These are phyloP conservation scores for Chascanopsetta lugubris DNA, from an alignment of 2,113 vertebrate species.

Conservation along the genomic window DNA sequence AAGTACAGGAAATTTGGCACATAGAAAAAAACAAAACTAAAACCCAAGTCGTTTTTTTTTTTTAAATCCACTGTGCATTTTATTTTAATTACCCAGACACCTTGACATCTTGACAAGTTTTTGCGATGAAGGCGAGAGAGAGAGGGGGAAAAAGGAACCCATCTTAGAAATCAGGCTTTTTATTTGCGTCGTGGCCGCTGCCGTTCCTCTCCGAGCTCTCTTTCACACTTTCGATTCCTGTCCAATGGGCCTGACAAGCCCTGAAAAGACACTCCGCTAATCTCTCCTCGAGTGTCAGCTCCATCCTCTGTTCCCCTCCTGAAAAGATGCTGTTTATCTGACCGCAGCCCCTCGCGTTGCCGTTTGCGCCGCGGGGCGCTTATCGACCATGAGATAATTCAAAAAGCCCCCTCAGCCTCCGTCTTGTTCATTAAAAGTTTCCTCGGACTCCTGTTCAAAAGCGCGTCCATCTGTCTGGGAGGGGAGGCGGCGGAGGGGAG, in stretches of 20 bases:
- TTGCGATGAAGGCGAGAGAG: slow-evolving; percentile 10
- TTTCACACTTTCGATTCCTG: slow-evolving; percentile 54
- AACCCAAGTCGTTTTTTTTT: background rate
- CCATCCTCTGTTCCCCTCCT: slow-evolving; percentile 65
- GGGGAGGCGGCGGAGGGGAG: slow-evolving; percentile 33
- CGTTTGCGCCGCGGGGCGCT: slow-evolving; percentile 67
- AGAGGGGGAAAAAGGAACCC: too few relatives aligned
- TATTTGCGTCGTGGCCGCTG: background rate
- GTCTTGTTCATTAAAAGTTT: slow-evolving; percentile 81
- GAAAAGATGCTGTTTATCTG: slow-evolving; percentile 76
- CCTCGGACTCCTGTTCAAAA: slow-evolving; percentile 67
- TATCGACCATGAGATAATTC: slow-evolving; percentile 77
- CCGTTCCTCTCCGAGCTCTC: slow-evolving; percentile 35
- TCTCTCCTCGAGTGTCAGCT: slow-evolving; percentile 71
- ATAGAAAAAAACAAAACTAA: background rate
- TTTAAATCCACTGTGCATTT: background rate
- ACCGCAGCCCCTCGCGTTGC: slow-evolving; percentile 64
- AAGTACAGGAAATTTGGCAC: background rate
- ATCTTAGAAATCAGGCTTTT: slow-evolving; percentile 29
- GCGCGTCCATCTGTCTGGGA: slow-evolving; percentile 69
- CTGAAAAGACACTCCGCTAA: slow-evolving; percentile 69
- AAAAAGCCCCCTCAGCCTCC: slow-evolving; percentile 66
- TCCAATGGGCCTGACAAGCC: slow-evolving; percentile 62
- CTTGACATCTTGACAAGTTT: background rate
- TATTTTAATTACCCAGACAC: background rate